Evolutionary conservation across 2,797 vertebrate species (phyloP).

Genomic region (Takifugu ocellatus): DNA sequence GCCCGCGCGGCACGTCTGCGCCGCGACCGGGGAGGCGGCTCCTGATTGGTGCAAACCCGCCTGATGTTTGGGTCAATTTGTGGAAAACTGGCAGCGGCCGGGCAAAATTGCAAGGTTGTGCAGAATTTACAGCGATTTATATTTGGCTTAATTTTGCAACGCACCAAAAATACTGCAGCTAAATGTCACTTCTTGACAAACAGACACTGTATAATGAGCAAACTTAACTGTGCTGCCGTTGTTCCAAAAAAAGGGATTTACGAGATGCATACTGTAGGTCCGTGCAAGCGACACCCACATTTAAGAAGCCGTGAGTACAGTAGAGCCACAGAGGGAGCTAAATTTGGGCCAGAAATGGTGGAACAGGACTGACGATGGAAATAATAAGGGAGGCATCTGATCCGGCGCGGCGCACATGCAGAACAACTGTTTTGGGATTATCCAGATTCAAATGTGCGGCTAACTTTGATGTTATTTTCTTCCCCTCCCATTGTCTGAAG

Average conservation of each 20-base stretch:
- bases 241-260: conserved; percentile 61
- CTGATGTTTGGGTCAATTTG: too few species aligned
- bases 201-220: conserved; percentile 38
- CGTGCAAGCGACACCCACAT: conserved; percentile 56
- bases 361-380: conserved; percentile 47
- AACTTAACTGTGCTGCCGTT: conserved; percentile 45
- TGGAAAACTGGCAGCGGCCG: too few species aligned
- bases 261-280: conserved; percentile 48
- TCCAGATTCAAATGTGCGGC: conserved; percentile 68
- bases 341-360: conserved; percentile 54
- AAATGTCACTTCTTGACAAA: conserved; percentile 41
- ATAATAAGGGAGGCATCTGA: conserved; percentile 65
- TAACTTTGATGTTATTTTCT: conserved; percentile 79
- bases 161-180: conserved; percentile 30
- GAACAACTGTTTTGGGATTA: conserved; percentile 79
- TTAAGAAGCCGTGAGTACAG: conserved; percentile 61
- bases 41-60: too few species aligned
- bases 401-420: conserved; percentile 58
- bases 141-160: neutral
- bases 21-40: too few species aligned
- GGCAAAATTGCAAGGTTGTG: too few species aligned
- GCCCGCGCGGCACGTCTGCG: too few species aligned
- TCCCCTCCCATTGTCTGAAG: conserved; percentile 71
- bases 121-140: too few species aligned
- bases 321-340: conserved; percentile 55